phyloP scores from a whole-genome alignment of 2,888 invertebrate genomes.

The Adineta ricciae region DNA sequence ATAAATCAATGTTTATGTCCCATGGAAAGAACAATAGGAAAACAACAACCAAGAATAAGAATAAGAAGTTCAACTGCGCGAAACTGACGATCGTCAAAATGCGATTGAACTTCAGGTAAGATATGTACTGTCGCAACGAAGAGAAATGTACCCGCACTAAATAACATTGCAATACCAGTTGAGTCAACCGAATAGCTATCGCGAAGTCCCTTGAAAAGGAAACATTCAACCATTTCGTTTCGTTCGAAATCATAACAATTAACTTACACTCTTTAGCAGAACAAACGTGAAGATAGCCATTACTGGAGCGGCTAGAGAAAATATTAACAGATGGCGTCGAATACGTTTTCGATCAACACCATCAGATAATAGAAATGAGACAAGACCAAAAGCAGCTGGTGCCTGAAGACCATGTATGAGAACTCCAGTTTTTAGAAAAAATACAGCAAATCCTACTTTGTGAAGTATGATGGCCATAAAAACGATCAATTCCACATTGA shows the following conservation, averaged over 20 bases:
- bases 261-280: conserved; percentile 63
- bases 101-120: conserved; percentile 62
- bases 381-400: conserved; percentile 93
- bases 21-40: conserved; percentile 29
- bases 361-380: conserved; percentile 89
- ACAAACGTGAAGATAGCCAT: conserved; percentile 81
- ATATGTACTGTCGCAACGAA: conserved; percentile 98
- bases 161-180: conserved; percentile 92
- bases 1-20: conserved; percentile 31
- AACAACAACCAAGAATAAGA: conserved; percentile 28
- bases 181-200: conserved; percentile 25
- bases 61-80: conserved; percentile 26
- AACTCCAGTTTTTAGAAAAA: neutral
- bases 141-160: conserved; percentile 94
- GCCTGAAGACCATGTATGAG: conserved; percentile 56
- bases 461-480: conserved; percentile 97
- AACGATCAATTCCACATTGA: conserved; percentile 90
- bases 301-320: conserved; percentile 81
- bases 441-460: conserved; percentile 57
- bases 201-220: neutral
- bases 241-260: neutral
- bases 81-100: conserved; percentile 32
- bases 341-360: conserved; percentile 79
- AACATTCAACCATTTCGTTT: too few relatives aligned
- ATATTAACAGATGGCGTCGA: conserved; percentile 75